Percentiles rank a stretch among this genome's conserved stretches.
These are phyloP conservation scores for Rhodeus uyekii DNA, from an alignment of 2,797 vertebrate genomes.

Conservation along the genomic window DNA sequence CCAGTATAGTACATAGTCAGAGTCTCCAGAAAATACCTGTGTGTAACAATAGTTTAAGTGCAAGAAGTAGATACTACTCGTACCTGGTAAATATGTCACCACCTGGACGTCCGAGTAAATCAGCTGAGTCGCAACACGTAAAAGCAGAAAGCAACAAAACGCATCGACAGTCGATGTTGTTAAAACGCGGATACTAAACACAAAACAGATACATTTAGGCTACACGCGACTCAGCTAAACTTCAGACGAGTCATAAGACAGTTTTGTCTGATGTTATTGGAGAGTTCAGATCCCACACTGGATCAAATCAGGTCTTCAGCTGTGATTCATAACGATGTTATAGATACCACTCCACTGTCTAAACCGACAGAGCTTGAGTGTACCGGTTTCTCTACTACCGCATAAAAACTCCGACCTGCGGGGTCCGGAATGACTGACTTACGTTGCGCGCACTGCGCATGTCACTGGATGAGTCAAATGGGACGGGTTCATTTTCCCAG, in stretches of 20 bases:
- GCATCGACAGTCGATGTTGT: not conserved
- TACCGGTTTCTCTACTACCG: conserved; percentile 15
- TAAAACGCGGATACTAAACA: not conserved
- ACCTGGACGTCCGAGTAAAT: not conserved
- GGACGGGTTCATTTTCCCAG: conserved; percentile 3
- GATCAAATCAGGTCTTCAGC: not conserved
- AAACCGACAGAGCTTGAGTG: not conserved
- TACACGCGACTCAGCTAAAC: not conserved
- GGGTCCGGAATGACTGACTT: not conserved
- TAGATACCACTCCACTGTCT: not conserved
- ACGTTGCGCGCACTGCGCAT: conserved; percentile 15
- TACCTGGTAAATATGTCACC: conserved; percentile 14
- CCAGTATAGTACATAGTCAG: not conserved
- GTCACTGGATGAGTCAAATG: not conserved
- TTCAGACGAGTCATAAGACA: not conserved
- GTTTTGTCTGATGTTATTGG: not conserved
- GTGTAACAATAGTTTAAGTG: not conserved
- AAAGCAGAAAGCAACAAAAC: not conserved
- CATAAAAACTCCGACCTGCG: not conserved
- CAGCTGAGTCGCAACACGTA: not conserved
- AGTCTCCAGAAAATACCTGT: not conserved
- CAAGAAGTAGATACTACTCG: not conserved
- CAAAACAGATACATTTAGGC: not conserved
- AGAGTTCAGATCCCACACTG: not conserved
- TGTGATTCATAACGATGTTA: not conserved